phyloP scores from a whole-genome alignment of 2,113 vertebrate species.

The Cinclus mexicanus region DNA sequence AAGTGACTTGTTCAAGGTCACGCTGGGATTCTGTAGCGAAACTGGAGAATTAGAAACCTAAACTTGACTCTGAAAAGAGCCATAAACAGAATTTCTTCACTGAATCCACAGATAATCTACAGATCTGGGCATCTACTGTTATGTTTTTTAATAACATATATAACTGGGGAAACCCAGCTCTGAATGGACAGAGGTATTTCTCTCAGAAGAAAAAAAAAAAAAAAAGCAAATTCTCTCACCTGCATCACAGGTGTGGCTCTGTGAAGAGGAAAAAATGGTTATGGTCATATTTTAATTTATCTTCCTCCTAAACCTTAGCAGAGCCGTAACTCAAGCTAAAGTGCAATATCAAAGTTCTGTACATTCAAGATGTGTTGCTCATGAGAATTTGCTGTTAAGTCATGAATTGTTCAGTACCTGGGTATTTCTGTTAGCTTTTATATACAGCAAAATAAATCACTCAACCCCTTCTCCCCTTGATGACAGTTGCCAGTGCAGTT shows the following conservation, averaged over 20 bases:
- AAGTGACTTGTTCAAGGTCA: constrained; percentile 48
- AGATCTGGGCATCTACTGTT: neutral
- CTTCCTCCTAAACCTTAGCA: neutral
- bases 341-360: neutral
- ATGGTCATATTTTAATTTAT: neutral
- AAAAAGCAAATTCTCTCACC: neutral
- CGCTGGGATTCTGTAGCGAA: neutral
- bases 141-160: neutral
- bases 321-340: neutral
- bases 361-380: fast-evolving
- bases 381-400: fast-evolving
- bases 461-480: fast-evolving
- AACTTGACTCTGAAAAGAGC: neutral
- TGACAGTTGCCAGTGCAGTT: neutral
- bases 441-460: neutral
- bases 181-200: neutral
- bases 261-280: neutral
- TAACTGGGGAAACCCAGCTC: neutral
- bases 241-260: neutral
- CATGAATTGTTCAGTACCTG: neutral
- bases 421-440: neutral
- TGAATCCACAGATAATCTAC: neutral
- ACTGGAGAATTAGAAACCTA: constrained; percentile 5
- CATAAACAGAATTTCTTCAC: neutral
- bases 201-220: neutral